Evolutionary conservation across 2,888 invertebrate genomes (phyloP).

Genomic region (Cephus sareptanus): DNA sequence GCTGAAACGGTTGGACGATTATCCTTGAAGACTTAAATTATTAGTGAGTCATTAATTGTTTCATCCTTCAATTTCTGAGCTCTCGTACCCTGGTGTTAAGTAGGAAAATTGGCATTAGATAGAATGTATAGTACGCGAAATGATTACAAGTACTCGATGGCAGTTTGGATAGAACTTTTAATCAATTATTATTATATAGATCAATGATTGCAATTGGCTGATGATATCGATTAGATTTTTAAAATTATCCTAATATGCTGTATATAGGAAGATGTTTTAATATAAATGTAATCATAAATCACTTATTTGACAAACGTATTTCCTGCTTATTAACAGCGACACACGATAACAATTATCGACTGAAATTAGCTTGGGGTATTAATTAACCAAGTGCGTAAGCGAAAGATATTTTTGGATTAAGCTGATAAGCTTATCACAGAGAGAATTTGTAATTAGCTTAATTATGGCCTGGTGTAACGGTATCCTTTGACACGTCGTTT

Average conservation of each 20-base stretch:
- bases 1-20: neutral
- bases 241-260: neutral
- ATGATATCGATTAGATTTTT: neutral
- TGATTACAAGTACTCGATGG: neutral
- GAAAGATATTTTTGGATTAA: neutral
- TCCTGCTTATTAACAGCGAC: neutral
- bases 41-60: neutral
- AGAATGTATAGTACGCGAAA: neutral
- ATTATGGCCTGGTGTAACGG: conserved; percentile 14
- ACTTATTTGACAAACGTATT: neutral
- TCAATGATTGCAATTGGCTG: neutral
- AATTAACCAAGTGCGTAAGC: neutral
- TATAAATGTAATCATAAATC: neutral
- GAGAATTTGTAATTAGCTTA: conserved; percentile 24
- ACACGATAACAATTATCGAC: neutral
- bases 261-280: neutral
- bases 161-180: neutral
- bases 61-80: neutral
- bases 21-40: neutral
- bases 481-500: conserved; percentile 10
- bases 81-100: neutral
- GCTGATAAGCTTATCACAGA: neutral
- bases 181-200: neutral
- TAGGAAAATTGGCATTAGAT: neutral
- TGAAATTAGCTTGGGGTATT: neutral